Evolutionary conservation across 1,140 invertebrate genomes (phyloP).

Genomic region (Cepaea nemoralis): DNA sequence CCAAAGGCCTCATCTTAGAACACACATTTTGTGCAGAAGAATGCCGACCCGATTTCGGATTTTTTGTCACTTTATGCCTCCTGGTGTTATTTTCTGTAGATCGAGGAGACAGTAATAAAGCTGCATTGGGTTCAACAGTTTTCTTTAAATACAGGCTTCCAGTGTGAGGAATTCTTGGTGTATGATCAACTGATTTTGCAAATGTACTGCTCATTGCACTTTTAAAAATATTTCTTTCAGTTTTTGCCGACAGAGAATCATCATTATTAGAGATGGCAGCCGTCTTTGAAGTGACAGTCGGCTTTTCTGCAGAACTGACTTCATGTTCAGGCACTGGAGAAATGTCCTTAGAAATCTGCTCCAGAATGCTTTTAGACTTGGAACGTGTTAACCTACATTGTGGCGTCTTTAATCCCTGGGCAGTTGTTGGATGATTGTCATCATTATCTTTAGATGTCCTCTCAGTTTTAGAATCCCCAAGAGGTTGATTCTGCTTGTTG

Average conservation of each 20-base stretch:
- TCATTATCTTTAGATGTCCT: neutral
- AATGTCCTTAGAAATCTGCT: no score
- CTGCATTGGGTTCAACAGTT: no score
- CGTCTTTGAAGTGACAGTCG: neutral
- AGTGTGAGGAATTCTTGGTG: no score
- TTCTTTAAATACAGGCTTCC: no score
- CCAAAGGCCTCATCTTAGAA: no score
- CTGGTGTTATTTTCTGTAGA: no score
- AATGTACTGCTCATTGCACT: no score
- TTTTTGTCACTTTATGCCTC: no score
- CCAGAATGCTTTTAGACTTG: neutral
- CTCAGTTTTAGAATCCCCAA: neutral
- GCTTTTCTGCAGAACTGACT: neutral
- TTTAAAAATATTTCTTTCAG: neutral
- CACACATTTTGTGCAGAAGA: no score
- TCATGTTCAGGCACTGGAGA: neutral
- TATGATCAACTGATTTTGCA: no score
- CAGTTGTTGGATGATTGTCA: neutral
- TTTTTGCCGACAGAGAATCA: neutral
- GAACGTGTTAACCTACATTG: neutral
- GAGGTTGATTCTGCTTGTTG: neutral
- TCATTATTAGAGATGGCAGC: neutral
- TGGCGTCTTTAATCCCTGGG: neutral
- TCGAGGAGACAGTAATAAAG: no score
- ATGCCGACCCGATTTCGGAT: no score